Base-by-base conservation (phyloP, 1,140 invertebrate species). In the Mercenaria mercenaria region DNA sequence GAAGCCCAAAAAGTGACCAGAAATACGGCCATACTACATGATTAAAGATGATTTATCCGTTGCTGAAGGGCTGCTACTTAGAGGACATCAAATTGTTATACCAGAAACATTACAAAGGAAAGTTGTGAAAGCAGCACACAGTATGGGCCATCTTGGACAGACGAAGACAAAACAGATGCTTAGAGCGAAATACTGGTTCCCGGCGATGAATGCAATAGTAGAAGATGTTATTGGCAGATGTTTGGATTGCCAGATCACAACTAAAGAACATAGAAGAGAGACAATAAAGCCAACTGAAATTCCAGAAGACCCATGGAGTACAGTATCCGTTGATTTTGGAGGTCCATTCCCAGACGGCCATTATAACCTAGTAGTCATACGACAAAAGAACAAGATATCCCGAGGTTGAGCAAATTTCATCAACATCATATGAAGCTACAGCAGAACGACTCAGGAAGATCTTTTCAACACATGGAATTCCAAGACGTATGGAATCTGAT, bases 371-470 rank as follows among this genome's bases (percentile, higher is more conserved):
- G 94, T 94, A 34, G 32, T 94, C 26, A 86, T 91, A 47, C 32
- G 92, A 94, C 86, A 91, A 94, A 59, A 93, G 92, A 39, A 93
- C 93, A 41, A 61, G 91, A 50, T 95, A 92, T 82, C 67, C 91
- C 29, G 80, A 91, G 29, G 93, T 94, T 50, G 77, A 92, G 26
- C 61, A 85, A 61, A 37, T 91, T 15, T 43, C 81, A 6, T 56
- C 52, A 1, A 85, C 72, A 43, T 85, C 85, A 39, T 69, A 77
- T n/a, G 50, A 80, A 3, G 47, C 26, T 6, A 69, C 90, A 11
- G 84, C 79, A 37, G 83, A 79, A n/a, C 13, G 13, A 56, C 52
- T 91, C 4, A 86, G 88, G 50, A 84, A 87, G 64, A 84, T 92
- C 18, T 91, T 92, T 59, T 34, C 88, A 39, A 86, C 82, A 74